Base-by-base conservation (phyloP, 2,797 vertebrate genomes). In the Graptemys geographica region DNA sequence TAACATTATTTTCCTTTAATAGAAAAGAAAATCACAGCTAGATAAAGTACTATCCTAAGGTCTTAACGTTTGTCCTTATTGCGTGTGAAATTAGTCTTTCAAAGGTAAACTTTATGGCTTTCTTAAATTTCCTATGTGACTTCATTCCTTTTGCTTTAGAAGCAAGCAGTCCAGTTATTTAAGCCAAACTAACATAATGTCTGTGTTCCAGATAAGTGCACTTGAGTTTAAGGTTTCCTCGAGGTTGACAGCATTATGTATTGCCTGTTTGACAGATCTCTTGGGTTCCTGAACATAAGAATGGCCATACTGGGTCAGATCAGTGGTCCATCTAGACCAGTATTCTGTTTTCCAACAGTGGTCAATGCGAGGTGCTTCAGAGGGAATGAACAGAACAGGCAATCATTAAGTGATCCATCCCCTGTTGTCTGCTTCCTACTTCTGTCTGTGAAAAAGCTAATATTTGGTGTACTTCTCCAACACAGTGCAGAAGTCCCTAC, bases 1-100 rank as follows among this genome's bases (percentile, higher is more conserved):
- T 99, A 98, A 96, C 44, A 41, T 65, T 90, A 69, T 52, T 76
- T 88, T 96, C 86, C 83, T 90, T 95, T 90, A 2, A 76, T 87
- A 80, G 49, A 94, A 79, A 84, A n/a, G 81, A 97, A 86, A 80
- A 5, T 10, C 1, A 82, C 33, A 41, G 23, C 59, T 78, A 78
- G 27, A 49, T 8, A 28, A 49, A 47, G 25, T 49, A 21, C 2
- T 6, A 4, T 41, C 69, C 55, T n/a, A 12, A 44, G 41, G 28
- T 65, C 28, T 28, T 85, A 92, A 87, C 27, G 21, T 16, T 1
- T 31, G 62, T 4, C 51, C 0, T 27, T 83, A 0, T 21, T 85
- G 79, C 7, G 1, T 21, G 5, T 89, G 27, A 49, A 90, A 53
- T 11, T 55, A 11, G 41, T 65, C 86, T 33, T 84, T 87, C n/a